Percentiles rank a stretch among this genome's conserved stretches.
Conservation (phyloP, 2,888 invertebrate genomes). For the Yponomeuta sedellus region DNA sequence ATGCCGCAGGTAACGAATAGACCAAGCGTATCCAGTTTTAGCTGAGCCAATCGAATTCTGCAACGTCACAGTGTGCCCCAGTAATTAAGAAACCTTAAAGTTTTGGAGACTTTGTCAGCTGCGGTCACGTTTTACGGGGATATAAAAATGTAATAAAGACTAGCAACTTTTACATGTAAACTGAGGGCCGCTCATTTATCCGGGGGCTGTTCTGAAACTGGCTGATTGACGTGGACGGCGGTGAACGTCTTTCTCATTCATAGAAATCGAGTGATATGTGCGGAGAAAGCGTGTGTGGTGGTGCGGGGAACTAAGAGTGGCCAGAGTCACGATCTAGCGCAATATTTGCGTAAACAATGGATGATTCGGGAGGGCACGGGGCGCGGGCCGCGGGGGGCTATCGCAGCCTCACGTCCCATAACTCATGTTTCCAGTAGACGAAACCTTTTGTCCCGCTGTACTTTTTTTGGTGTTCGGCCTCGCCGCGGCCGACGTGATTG, state of each 20-base stretch:
- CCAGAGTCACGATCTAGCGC: neutral
- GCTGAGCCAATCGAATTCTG: neutral
- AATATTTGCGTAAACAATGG: slow-evolving; percentile 10
- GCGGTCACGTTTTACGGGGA: slow-evolving; percentile 2
- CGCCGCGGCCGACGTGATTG: slow-evolving; percentile 43
- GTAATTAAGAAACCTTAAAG: slow-evolving; percentile 1
- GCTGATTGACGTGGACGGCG: neutral
- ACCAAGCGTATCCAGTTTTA: neutral
- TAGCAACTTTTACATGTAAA: neutral
- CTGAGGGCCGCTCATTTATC: neutral
- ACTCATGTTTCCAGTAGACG: slow-evolving; percentile 49
- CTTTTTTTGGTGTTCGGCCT: slow-evolving; percentile 36
- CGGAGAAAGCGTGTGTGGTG: neutral
- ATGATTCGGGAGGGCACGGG: neutral
- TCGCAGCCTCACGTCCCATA: slow-evolving; percentile 33
- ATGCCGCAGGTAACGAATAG: no score
- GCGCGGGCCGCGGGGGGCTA: slow-evolving; percentile 23
- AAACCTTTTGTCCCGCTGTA: slow-evolving; percentile 46
- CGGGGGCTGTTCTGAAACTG: neutral
- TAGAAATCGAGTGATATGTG: no score
- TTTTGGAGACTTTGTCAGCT: neutral
- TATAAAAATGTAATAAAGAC: neutral
- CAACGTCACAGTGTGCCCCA: neutral
- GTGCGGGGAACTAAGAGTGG: neutral
- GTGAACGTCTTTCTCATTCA: neutral